Evolutionary conservation across 1,140 invertebrate species (phyloP).

Genomic region (Uloborus diversus): DNA sequence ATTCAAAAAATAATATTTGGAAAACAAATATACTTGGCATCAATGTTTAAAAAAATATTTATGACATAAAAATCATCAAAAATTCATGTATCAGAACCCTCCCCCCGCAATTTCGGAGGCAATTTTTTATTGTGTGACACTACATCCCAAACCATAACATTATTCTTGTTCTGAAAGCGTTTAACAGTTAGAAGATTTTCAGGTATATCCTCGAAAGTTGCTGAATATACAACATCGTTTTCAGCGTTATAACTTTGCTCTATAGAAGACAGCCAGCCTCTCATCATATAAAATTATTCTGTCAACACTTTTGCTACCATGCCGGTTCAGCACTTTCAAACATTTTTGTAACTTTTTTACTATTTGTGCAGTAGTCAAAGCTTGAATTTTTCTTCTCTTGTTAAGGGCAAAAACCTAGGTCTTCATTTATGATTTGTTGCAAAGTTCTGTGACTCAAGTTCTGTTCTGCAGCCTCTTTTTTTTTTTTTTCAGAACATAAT

Average conservation of each 20-base stretch:
- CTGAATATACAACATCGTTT: neutral
- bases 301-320: neutral
- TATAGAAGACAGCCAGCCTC: neutral
- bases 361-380: too few species aligned
- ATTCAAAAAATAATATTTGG: neutral
- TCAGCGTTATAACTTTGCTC: neutral
- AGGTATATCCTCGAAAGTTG: neutral
- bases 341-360: neutral
- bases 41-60: too few species aligned
- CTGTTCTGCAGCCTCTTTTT: too few species aligned
- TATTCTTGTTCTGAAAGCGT: neutral
- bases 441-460: neutral
- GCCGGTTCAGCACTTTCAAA: neutral
- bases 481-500: too few species aligned
- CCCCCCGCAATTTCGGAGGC: neutral
- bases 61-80: too few species aligned
- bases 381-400: neutral
- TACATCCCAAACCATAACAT: neutral
- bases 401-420: neutral
- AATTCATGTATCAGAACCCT: too few species aligned
- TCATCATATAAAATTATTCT: neutral
- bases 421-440: neutral
- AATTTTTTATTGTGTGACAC: neutral
- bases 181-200: neutral
- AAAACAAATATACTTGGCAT: too few species aligned